Base-by-base conservation (phyloP, 2,113 vertebrate genomes). In the Lates calcarifer region DNA sequence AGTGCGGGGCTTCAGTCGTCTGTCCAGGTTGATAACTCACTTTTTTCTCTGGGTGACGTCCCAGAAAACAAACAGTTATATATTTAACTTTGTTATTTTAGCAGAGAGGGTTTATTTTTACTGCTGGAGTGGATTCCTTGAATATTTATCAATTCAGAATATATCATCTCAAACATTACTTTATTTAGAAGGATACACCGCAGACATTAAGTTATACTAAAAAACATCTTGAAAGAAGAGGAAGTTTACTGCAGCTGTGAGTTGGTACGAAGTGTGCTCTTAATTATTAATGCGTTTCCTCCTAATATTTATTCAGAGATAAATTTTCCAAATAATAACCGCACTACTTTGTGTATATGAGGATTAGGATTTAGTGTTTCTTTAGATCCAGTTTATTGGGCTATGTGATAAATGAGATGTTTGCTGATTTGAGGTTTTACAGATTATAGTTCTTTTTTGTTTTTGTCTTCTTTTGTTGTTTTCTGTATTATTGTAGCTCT, bases 111-210 rank as follows among this genome's bases (percentile, higher is more conserved):
- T 31, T 51, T 33, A 35, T 60, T 58, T 28, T 20, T 29, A 51
- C 24, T 51, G 18, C 57, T 65, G 17, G 2, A 0, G 4, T 64
- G 53, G 13, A 58, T 24, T 29, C 9, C 2, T 43, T 74, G 3
- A 74, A 74, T 74, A 78, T 82, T 28, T 29, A 24, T 64, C 3
- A 33, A 26, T 11, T 71, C 11, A 66, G 29, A 14, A 12, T 26
- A 11, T 71, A 5, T 35, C 17, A n/a, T 26, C 43, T 39, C 57
- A 29, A 18, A 66, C 1, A 0, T 39, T 29, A 58, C 20, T 66
- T 64, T 49, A 39, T 49, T 45, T 31, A 55, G 14, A 45, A 20
- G 53, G 24, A 47, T 29, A 56, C 18, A 60, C 37, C 29, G 37
- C 26, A 66, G 9, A 31, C 22, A 79, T 18, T 18, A 71, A 57